phyloP scores from a whole-genome alignment of 2,113 vertebrate species.

The Microcebus tavaratra region DNA sequence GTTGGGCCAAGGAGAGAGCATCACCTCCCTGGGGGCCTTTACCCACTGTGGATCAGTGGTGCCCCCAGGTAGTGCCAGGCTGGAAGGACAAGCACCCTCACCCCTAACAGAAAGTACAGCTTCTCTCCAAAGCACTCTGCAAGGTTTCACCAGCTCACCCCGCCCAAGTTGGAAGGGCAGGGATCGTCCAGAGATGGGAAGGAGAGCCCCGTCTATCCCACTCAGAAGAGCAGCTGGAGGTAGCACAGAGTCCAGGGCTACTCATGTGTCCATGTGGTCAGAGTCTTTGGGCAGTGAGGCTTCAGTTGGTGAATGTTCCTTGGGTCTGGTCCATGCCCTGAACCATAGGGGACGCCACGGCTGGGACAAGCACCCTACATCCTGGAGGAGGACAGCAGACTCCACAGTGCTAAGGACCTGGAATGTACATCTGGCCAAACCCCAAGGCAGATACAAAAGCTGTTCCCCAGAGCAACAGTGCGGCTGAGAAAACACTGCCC shows the following conservation, averaged over 20 bases:
- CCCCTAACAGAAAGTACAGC: not conserved
- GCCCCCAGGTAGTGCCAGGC: too few relatives aligned
- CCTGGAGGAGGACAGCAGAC: not conserved
- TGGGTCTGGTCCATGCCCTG: not conserved
- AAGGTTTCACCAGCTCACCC: not conserved
- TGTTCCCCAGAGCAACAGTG: not conserved
- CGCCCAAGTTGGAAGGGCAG: not conserved
- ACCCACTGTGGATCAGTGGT: too few relatives aligned
- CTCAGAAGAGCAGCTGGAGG: not conserved
- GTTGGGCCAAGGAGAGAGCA: not conserved
- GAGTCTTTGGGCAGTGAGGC: not conserved
- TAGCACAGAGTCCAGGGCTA: not conserved
- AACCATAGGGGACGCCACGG: not conserved
- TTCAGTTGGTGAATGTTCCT: not conserved
- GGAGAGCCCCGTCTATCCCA: accelerated
- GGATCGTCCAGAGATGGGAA: not conserved
- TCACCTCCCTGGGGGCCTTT: not conserved
- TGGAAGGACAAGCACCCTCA: not conserved
- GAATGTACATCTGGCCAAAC: not conserved
- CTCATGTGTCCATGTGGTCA: accelerated
- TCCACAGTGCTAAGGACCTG: not conserved
- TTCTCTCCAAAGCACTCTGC: not conserved
- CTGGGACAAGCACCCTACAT: not conserved
- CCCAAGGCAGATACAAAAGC: not conserved
- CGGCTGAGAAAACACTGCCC: not conserved